phyloP scores from a whole-genome alignment of 2,888 invertebrate species.

The Spatulosminthurus flaviceps region DNA sequence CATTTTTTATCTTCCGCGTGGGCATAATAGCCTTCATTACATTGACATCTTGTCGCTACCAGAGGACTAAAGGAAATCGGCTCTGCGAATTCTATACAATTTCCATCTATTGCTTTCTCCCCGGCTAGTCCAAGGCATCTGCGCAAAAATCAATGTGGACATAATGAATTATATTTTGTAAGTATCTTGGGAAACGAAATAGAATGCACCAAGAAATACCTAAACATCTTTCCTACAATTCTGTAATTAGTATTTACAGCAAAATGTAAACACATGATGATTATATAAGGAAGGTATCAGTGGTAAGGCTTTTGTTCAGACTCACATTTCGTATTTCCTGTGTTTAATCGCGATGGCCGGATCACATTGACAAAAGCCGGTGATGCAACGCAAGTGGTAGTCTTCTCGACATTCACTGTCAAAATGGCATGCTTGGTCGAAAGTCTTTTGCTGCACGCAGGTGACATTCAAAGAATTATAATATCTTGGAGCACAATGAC shows the following conservation, averaged over 20 bases:
- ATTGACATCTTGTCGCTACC: not conserved
- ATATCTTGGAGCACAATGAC: conserved; percentile 15
- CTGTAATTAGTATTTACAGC: not conserved
- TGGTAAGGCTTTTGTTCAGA: not conserved
- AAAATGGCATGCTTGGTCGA: conserved; percentile 24
- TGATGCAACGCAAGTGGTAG: conserved; percentile 18
- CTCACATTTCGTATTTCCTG: conserved; percentile 31
- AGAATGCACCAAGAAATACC: too few species aligned
- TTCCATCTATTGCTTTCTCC: conserved; percentile 26
- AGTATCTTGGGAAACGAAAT: too few species aligned
- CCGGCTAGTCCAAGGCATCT: conserved; percentile 33
- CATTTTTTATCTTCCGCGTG: not conserved
- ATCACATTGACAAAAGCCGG: conserved; percentile 30
- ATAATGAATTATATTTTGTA: too few species aligned
- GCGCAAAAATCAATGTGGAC: too few species aligned
- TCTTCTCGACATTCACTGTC: conserved; percentile 28
- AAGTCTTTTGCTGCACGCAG: conserved; percentile 28
- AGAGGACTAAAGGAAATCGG: not conserved
- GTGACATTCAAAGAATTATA: conserved; percentile 29
- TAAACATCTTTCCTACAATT: too few species aligned
- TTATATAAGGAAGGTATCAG: too few species aligned
- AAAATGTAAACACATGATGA: not conserved
- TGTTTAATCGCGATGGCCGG: not conserved
- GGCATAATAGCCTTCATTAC: conserved; percentile 19
- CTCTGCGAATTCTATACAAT: conserved; percentile 31